Evolutionary conservation across 2,797 vertebrate genomes (phyloP), one percentile per base, ranked within the genome.

Genomic region (Poecilia velifera): DNA sequence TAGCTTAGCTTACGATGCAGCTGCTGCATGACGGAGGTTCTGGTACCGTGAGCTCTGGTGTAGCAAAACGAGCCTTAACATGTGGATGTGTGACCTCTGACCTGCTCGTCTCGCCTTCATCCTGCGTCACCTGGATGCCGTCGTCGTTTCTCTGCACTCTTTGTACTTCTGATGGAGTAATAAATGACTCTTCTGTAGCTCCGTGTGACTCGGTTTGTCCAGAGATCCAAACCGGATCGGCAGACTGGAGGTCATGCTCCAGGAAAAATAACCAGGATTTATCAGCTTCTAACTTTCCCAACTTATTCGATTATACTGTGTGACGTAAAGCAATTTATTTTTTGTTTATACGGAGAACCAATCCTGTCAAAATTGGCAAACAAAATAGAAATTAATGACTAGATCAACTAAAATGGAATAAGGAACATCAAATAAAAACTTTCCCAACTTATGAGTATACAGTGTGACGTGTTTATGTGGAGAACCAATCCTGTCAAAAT

Each of bases 121-220:
- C 7, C 31, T 64, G 78, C 72, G 84, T 86, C 86, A 88, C 85
- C 84, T 68, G 84, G 49, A 85, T 84, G 77, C 87, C 90, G 85
- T 87, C 84, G 55, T 73, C 41, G 86, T 87, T 89, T 86, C 83
- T 92, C 88, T 92, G 89, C 87, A 83, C 86, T 92, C 90, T 93
- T 92, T 93, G 90, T 91, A 92, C 89, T 91, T 89, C 88, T 88
- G 74, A 90, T 85, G 86, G 86, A 91, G 92, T 92, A 94, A 94
- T 94, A 93, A 92, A 93, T 78, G 83, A 91, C 85, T 93, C 87
- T 93, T 93, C 77, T 92, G 85, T 92, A 92, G 73, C 74, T 86
- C 47, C 80, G 86, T 83, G 84, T 89, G 84, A 70, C 36, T 71
- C 76, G 72, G 47, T 91, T 83, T 92, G 78, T 55, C 51, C 22